Evolutionary conservation across 1,140 invertebrate species (phyloP).

Genomic region (Coboldia fuscipes): DNA sequence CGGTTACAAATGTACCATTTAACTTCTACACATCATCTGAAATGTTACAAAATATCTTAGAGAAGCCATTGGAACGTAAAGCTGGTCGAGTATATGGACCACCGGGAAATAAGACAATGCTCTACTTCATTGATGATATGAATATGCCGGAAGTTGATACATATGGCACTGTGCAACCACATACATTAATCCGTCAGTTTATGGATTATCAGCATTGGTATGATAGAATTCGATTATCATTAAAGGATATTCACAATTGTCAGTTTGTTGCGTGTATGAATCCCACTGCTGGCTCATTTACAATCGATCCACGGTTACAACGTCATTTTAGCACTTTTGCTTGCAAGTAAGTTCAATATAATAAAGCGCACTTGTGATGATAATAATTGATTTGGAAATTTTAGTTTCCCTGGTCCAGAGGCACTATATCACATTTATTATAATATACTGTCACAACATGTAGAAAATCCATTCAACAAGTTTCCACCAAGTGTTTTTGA

Average conservation of each 20-base stretch:
- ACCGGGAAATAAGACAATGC: slow-evolving; percentile 68
- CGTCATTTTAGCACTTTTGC: slow-evolving; percentile 86
- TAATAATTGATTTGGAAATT: slow-evolving; percentile 3
- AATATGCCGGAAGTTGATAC: slow-evolving; percentile 93
- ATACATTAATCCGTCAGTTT: slow-evolving; percentile 79
- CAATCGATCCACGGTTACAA: slow-evolving; percentile 74
- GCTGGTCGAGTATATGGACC: slow-evolving; percentile 83
- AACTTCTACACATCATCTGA: slow-evolving; percentile 90
- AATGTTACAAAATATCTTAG: slow-evolving; percentile 73
- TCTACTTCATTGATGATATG: slow-evolving; percentile 91
- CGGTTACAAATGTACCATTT: slow-evolving; percentile 73
- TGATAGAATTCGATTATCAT: slow-evolving; percentile 58
- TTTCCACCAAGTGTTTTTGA: slow-evolving; percentile 36
- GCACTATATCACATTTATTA: slow-evolving; percentile 66
- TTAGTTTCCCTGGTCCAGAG: slow-evolving; percentile 63
- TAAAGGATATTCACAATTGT: slow-evolving; percentile 84
- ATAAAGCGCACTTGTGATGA: no score
- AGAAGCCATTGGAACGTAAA: slow-evolving; percentile 87
- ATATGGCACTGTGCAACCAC: slow-evolving; percentile 86
- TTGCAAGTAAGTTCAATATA: slow-evolving; percentile 32
- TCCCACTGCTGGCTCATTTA: slow-evolving; percentile 84
- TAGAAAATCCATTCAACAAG: slow-evolving; percentile 37
- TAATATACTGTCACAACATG: slow-evolving; percentile 58
- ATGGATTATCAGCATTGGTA: slow-evolving; percentile 86
- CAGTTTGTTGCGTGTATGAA: slow-evolving; percentile 93